A percentile compares a stretch with the other conserved stretches of the same genome.
phyloP scores from a whole-genome alignment of 2,113 vertebrate genomes.

The Leucoraja erinaceus region DNA sequence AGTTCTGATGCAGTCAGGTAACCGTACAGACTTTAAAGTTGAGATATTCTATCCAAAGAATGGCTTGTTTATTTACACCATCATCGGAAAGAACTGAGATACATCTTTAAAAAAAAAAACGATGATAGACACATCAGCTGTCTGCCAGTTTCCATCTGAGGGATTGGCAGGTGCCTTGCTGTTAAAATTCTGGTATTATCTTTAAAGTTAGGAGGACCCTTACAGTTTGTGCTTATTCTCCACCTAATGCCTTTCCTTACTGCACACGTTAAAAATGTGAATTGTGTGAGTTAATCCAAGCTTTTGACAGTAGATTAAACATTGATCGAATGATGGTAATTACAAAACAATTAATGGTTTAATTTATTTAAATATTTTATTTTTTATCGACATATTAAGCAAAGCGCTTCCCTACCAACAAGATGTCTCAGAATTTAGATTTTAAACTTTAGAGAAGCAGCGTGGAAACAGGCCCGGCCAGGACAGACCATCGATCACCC shows the following conservation, averaged over 20 bases:
- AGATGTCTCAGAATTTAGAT: not conserved
- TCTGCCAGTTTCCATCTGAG: not conserved
- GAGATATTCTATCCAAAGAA: not conserved
- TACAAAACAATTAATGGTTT: not conserved
- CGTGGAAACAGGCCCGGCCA: no score
- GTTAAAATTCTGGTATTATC: not conserved
- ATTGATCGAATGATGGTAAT: not conserved
- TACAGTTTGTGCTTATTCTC: not conserved
- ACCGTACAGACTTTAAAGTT: not conserved
- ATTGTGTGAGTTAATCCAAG: not conserved
- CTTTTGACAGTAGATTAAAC: not conserved
- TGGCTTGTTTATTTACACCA: not conserved
- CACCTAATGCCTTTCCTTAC: no score
- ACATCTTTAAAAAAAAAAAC: not conserved
- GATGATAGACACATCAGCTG: no score
- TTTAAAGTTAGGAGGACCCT: not conserved
- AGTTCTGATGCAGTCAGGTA: not conserved
- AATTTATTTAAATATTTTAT: not conserved
- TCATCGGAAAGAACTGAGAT: not conserved
- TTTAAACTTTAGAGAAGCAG: no score
- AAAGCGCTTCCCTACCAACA: not conserved
- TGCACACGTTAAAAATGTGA: not conserved
- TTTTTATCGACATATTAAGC: not conserved
- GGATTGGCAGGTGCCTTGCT: not conserved
- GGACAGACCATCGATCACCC: no score